Base-by-base conservation (phyloP, 2,888 invertebrate species). In the Panorpa germanica region DNA sequence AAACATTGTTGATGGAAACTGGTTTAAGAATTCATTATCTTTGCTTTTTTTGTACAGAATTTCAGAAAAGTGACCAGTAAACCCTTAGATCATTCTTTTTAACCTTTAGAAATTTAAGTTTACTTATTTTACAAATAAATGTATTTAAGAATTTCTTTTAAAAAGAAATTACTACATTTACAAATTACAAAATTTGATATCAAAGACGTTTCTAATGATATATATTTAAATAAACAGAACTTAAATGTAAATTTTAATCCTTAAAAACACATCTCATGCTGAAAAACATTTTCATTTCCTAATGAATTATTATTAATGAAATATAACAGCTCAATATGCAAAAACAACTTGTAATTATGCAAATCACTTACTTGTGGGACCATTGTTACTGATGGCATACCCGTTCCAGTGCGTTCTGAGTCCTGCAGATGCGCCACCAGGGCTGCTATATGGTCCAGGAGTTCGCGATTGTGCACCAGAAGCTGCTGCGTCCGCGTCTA, bases 371-470 rank as follows among this genome's bases (percentile, higher is more conserved):
- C 75, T 70, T 80, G 80, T 29, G 77, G 75, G 42, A 72, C 59
- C 50, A 74, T 64, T 18, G 53, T 47, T 43, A 56, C 52, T 43
- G 59, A 42, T 37, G 67, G 56, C 40, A 65, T 52, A 38, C 60
- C 52, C 40, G 43, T 28, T 7, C 54, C 46, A 10, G 64, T 59
- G 30, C 69, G 63, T 45, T 95, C 93, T 39, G 86, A 70, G 38
- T 85, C 82, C 46, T 86, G 86, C 36, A 95, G 67, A 41, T 83
- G 76, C 4, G 77, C 66, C 10, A 95, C 90, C 42, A 96, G 59
- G 8, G 82, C 78, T 24, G 86, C 80, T 45, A 96, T 83, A 53
- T 96, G 95, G 47, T 93, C 91, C 39, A 96, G 57, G 25, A 96
- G 58, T 52, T 95, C 95, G 42, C 88, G 77, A 57, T 96, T 96